Conservation (phyloP, 2,888 invertebrate species). For the Brachylomia viminalis region DNA sequence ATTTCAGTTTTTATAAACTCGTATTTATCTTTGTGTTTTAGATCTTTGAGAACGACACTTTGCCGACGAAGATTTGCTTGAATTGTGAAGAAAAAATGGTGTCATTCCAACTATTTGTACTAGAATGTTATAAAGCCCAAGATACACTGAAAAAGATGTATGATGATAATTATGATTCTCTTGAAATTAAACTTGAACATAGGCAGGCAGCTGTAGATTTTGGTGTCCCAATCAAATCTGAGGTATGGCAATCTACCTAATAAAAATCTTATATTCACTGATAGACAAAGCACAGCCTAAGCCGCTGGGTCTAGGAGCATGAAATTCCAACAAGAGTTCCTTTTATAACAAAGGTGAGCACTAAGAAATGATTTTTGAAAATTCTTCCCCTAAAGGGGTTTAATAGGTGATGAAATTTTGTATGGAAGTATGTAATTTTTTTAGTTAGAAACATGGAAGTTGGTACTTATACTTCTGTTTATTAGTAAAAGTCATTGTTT, state of each 20-base stretch:
- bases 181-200: conserved; percentile 76
- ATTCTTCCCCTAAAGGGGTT: background rate
- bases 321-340: background rate
- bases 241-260: conserved; percentile 72
- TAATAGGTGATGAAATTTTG: background rate
- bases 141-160: conserved; percentile 78
- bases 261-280: background rate
- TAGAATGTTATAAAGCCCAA: conserved; percentile 86
- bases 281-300: background rate
- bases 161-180: conserved; percentile 68
- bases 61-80: conserved; percentile 85
- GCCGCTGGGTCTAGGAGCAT: background rate
- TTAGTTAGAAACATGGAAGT: too few relatives aligned
- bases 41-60: conserved; percentile 81
- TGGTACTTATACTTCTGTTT: background rate
- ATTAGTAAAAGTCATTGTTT: background rate
- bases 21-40: conserved; percentile 68
- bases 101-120: conserved; percentile 85
- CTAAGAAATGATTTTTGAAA: background rate
- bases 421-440: background rate
- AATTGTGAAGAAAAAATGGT: conserved; percentile 87
- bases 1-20: background rate
- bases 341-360: background rate
- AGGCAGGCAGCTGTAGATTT: conserved; percentile 56
- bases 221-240: conserved; percentile 78